These are phyloP conservation scores for Pituophis catenifer DNA, from an alignment of 2,113 vertebrate species.

Conservation along the genomic window DNA sequence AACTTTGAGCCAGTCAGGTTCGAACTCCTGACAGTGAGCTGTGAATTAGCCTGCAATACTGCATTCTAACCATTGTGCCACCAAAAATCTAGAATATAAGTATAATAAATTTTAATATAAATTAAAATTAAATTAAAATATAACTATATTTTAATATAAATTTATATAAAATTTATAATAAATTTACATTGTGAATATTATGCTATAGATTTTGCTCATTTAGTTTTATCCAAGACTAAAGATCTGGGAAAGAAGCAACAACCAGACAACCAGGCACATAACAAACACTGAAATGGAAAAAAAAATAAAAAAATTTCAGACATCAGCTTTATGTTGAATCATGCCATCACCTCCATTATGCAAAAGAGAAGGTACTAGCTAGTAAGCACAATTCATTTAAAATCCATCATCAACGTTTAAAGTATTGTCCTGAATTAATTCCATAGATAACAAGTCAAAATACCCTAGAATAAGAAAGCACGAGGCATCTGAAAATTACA, in stretches of 20 bases:
- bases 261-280: not conserved
- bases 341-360: not conserved
- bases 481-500: not conserved
- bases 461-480: not conserved
- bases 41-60: not conserved
- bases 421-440: not conserved
- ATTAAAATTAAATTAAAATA: no score
- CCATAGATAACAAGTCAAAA: not conserved
- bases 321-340: not conserved
- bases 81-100: not conserved
- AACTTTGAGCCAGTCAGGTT: not conserved
- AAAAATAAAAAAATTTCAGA: not conserved
- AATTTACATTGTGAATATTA: not conserved
- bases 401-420: constrained; percentile 1
- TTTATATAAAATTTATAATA: not conserved
- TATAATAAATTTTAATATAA: not conserved
- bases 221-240: not conserved
- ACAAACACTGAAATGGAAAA: not conserved
- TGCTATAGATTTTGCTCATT: not conserved
- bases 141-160: not conserved
- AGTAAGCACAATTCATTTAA: not conserved
- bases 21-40: not conserved
- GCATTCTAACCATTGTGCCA: not conserved
- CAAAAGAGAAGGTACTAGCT: not conserved
- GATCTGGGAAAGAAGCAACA: not conserved